A percentile compares a stretch with the other conserved stretches of the same genome.
Evolutionary conservation across 2,797 vertebrate genomes (phyloP).

Genomic region (Apogon hyalosoma): DNA sequence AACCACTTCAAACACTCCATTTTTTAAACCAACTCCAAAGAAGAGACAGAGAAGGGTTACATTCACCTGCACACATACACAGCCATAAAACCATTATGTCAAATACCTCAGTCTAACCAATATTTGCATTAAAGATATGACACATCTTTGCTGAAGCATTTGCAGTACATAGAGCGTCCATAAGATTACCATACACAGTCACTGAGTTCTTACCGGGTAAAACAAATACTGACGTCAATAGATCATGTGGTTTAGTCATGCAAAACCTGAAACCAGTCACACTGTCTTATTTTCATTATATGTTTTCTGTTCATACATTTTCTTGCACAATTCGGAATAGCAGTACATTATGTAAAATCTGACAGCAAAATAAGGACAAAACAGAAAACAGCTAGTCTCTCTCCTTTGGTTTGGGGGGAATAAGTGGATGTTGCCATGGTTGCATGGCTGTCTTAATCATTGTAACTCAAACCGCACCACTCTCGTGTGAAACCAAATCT

Average conservation of each 20-base stretch:
- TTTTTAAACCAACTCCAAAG: too few species aligned
- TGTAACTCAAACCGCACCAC: constrained; percentile 49
- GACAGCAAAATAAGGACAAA: constrained; percentile 35
- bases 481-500: constrained; percentile 69
- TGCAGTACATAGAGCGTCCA: constrained; percentile 2
- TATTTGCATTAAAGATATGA: too few species aligned
- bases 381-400: constrained; percentile 40
- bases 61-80: too few species aligned
- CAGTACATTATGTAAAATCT: constrained; percentile 21
- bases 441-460: constrained; percentile 56
- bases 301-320: not conserved
- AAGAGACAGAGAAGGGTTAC: too few species aligned
- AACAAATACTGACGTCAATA: constrained; percentile 6
- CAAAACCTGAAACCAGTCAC: not conserved
- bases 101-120: too few species aligned
- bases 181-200: not conserved
- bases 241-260: constrained; percentile 4
- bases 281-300: not conserved
- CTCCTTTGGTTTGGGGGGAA: constrained; percentile 20
- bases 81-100: too few species aligned
- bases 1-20: too few species aligned
- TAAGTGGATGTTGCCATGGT: constrained; percentile 63
- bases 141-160: not conserved
- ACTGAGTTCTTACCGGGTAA: not conserved
- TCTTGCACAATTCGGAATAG: constrained; percentile 19